Base-by-base conservation (phyloP, 1,140 invertebrate species). In the Bombyx mori region DNA sequence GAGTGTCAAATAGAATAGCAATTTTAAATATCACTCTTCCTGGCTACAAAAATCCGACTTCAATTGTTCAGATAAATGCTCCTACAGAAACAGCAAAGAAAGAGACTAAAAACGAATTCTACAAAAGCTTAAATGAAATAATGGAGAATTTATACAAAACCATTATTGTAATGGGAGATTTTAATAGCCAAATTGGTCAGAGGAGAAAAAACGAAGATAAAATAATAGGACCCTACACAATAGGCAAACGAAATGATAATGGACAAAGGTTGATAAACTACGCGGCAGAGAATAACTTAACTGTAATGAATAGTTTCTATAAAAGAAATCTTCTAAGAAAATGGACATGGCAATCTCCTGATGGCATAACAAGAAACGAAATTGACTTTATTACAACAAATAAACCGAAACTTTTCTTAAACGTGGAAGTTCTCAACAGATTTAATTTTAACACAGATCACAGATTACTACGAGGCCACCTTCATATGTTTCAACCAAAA, bases 361-460 rank as follows among this genome's bases (percentile, higher is more conserved):
- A 18, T 18, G 12, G 12, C 12, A 18, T 18, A 43, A 65, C 42
- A 56, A 68, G 52, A 62, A 75, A 75, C 10, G 64, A 70, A 61
- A 72, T 75, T 55, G 70, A 75, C 53, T 75, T 51, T n/a, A 75
- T 71, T 51, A 49, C 49, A 43, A 71, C 68, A 49, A 74, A 74
- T 42, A 74, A 68, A 66, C 64, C 66, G 53, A 71, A 54, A 44
- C 10, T 66, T 8, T 73, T 71, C 52, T 55, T 46, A 50, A 73
- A 71, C n/a, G 51, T 71, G 7, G 63, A 65, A 42, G 47, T 67
- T 56, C 4, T 70, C 6, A 73, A 73, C 42, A 44, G 66, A 47
- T 55, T 73, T 56, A 71, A 73, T 50, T 73, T 56, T 22, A 63
- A 60, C 48, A 68, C 63, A 6, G 68, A 68, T 58, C 71, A 73